Evolutionary conservation across 2,888 invertebrate genomes (phyloP).

Genomic region (Andrena praecox): DNA sequence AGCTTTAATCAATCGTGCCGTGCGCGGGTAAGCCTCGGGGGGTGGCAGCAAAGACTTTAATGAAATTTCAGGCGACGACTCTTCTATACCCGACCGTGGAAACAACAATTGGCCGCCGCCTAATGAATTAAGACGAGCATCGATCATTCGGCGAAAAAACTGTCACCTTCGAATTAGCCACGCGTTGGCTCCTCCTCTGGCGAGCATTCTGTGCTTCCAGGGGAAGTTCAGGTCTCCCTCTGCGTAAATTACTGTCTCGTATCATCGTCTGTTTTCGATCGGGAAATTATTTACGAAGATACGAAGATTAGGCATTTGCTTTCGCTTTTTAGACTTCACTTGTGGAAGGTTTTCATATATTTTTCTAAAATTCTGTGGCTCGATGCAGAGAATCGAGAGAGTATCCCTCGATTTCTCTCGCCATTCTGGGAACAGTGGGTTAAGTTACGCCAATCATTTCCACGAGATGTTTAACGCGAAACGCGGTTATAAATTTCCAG

Average conservation of each 20-base stretch:
- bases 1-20: slow-evolving; percentile 54
- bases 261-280: not conserved
- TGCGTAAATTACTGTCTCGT: not conserved
- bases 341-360: no score
- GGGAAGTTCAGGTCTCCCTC: not conserved
- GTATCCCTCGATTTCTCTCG: not conserved
- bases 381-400: no score
- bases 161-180: slow-evolving; percentile 21
- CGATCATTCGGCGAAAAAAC: slow-evolving; percentile 48
- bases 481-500: slow-evolving; percentile 31
- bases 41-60: slow-evolving; percentile 46
- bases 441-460: not conserved
- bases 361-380: no score
- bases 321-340: no score
- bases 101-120: slow-evolving; percentile 26
- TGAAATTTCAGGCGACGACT: slow-evolving; percentile 51
- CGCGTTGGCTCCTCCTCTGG: not conserved
- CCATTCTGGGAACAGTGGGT: not conserved
- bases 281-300: no score
- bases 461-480: slow-evolving; percentile 23
- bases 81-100: slow-evolving; percentile 13
- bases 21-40: not conserved
- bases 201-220: not conserved
- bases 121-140: slow-evolving; percentile 58
- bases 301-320: no score